These are phyloP conservation scores for Gastrophysa polygoni DNA, from an alignment of 2,888 invertebrate genomes.

Conservation along the genomic window DNA sequence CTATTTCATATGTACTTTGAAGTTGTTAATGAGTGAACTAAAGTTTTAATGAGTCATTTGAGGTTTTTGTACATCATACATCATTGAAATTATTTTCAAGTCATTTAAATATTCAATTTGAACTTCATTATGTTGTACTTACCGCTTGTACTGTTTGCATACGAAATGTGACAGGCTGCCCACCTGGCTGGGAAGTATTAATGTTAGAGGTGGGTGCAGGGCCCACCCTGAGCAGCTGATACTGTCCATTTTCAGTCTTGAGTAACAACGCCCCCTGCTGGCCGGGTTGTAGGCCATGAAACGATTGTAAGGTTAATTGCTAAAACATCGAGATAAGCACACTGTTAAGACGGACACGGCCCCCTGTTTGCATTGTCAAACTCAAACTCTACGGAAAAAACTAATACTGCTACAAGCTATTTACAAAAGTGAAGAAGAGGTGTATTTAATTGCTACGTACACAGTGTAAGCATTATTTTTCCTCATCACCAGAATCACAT, in stretches of 20 bases:
- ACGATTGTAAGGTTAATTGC: conserved; percentile 86
- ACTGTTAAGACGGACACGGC: conserved; percentile 36
- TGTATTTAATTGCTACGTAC: too few relatives aligned
- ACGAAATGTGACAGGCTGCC: conserved; percentile 75
- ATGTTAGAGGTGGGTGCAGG: conserved; percentile 68
- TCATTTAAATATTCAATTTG: too few relatives aligned
- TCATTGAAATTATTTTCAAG: too few relatives aligned
- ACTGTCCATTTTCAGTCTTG: conserved; percentile 97
- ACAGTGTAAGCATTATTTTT: too few relatives aligned
- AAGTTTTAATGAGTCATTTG: too few relatives aligned
- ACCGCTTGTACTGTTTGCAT: conserved; percentile 87
- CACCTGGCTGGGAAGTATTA: conserved; percentile 64
- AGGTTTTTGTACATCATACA: too few relatives aligned
- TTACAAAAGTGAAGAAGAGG: conserved; percentile 19
- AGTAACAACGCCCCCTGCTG: conserved; percentile 89
- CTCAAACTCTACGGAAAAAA: conserved; percentile 30
- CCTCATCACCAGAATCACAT: too few relatives aligned
- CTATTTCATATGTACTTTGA: too few relatives aligned
- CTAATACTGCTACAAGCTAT: conserved; percentile 19
- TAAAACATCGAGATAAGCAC: conserved; percentile 54
- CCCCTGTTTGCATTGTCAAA: conserved; percentile 27
- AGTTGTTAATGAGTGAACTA: too few relatives aligned
- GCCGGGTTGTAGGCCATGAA: conserved; percentile 85
- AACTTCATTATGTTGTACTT: conserved; percentile 60
- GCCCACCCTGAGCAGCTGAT: conserved; percentile 89